These are phyloP conservation scores for Peromyscus nudipes DNA, from an alignment of 2,797 vertebrate species.

Conservation along the genomic window DNA sequence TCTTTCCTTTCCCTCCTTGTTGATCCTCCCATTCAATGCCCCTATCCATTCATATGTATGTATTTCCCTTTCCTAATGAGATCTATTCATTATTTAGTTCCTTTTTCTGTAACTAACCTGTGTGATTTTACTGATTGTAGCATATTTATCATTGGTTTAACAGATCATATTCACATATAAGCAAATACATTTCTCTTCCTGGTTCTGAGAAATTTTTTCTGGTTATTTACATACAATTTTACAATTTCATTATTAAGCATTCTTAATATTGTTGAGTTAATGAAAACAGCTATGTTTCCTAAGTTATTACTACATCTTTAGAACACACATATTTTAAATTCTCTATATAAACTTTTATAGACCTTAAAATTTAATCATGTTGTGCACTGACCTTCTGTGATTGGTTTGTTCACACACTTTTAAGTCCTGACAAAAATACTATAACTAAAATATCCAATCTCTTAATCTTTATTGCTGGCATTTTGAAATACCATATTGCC, in stretches of 20 bases:
- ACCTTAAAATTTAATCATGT: not conserved
- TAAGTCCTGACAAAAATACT: not conserved
- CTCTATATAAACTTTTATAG: not conserved
- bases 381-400: not conserved
- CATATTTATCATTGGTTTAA: not conserved
- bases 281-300: not conserved
- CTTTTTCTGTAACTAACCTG: not conserved
- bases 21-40: not conserved
- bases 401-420: not conserved
- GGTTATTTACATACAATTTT: not conserved
- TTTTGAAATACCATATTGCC: not conserved
- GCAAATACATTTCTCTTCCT: not conserved
- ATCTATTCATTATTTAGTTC: not conserved
- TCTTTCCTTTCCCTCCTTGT: not conserved
- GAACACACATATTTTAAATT: not conserved
- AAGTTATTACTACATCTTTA: not conserved
- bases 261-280: not conserved
- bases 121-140: not conserved
- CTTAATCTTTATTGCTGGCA: not conserved
- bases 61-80: not conserved
- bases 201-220: not conserved
- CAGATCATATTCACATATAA: not conserved
- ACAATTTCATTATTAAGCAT: no score
- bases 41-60: not conserved
- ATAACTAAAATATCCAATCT: not conserved